Evolutionary conservation across 2,888 invertebrate genomes (phyloP).

Genomic region (Scaptomyza reducta): DNA sequence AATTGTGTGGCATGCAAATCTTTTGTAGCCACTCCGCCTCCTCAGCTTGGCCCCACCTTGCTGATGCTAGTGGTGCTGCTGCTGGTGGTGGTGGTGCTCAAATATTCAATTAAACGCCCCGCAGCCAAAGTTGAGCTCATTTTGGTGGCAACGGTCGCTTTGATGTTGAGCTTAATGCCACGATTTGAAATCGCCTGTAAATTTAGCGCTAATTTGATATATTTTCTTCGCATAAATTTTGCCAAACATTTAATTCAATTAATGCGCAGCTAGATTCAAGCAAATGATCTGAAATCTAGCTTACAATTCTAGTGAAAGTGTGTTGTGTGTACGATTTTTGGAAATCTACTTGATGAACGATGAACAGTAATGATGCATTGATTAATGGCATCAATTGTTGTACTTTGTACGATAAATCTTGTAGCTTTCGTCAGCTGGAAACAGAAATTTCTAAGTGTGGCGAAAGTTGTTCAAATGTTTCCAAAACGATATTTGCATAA

Average conservation of each 20-base stretch:
- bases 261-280: slow-evolving; percentile 40
- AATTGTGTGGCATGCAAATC: slow-evolving; percentile 63
- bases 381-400: not conserved
- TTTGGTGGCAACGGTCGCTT: slow-evolving; percentile 51
- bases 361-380: too few species aligned
- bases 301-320: slow-evolving; percentile 32
- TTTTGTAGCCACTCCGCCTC: slow-evolving; percentile 17
- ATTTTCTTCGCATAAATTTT: slow-evolving; percentile 70
- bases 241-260: slow-evolving; percentile 69
- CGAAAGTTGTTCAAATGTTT: not conserved
- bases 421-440: slow-evolving; percentile 21
- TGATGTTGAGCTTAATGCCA: slow-evolving; percentile 57
- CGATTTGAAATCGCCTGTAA: slow-evolving; percentile 45
- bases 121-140: slow-evolving; percentile 67
- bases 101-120: slow-evolving; percentile 81
- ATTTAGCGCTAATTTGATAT: slow-evolving; percentile 75
- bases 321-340: too few species aligned
- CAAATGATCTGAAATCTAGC: not conserved
- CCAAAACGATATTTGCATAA: not conserved
- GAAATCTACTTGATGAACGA: too few species aligned
- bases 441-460: slow-evolving; percentile 3
- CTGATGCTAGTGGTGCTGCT: not conserved
- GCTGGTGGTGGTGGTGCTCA: not conserved
- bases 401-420: not conserved
- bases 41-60: slow-evolving; percentile 8